Evolutionary conservation across 2,888 invertebrate genomes (phyloP).

Genomic region (Rhimphoctona megacephalus): DNA sequence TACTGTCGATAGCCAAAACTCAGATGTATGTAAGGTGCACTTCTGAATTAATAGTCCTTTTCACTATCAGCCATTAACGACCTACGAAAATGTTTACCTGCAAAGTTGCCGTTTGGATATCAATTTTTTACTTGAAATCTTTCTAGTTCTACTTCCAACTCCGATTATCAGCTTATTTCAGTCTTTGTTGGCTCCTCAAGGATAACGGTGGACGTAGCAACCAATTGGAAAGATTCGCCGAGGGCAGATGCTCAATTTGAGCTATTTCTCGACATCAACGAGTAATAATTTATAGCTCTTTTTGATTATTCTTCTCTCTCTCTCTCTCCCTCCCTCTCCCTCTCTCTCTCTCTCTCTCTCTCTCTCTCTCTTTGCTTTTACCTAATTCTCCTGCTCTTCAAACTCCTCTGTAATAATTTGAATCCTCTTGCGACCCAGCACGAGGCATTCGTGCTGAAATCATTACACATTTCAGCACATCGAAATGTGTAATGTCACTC

Average conservation of each 20-base stretch:
- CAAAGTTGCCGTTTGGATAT: not conserved
- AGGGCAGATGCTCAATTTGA: conserved; percentile 8
- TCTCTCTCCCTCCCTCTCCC: too few relatives aligned
- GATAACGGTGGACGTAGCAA: not conserved
- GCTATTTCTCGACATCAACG: conserved; percentile 22
- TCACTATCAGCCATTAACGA: not conserved
- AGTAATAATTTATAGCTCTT: too few relatives aligned
- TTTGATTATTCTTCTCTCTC: not conserved
- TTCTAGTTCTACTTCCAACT: not conserved
- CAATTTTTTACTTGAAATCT: not conserved
- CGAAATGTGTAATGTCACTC: too few relatives aligned
- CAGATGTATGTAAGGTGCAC: too few relatives aligned
- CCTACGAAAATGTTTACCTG: not conserved
- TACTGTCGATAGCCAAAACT: too few relatives aligned
- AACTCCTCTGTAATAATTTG: conserved; percentile 18
- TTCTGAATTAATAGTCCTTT: not conserved
- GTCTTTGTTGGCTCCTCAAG: not conserved
- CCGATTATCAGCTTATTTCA: not conserved
- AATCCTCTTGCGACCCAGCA: not conserved
- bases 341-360: too few relatives aligned
- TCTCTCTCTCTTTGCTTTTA: not conserved
- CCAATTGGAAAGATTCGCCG: conserved; percentile 20
- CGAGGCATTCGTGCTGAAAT: conserved; percentile 25
- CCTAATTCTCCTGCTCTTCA: conserved; percentile 6
- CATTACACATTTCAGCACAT: too few relatives aligned